Evolutionary conservation across 2,888 invertebrate genomes (phyloP).

Genomic region (Agonopterix subpropinquella): DNA sequence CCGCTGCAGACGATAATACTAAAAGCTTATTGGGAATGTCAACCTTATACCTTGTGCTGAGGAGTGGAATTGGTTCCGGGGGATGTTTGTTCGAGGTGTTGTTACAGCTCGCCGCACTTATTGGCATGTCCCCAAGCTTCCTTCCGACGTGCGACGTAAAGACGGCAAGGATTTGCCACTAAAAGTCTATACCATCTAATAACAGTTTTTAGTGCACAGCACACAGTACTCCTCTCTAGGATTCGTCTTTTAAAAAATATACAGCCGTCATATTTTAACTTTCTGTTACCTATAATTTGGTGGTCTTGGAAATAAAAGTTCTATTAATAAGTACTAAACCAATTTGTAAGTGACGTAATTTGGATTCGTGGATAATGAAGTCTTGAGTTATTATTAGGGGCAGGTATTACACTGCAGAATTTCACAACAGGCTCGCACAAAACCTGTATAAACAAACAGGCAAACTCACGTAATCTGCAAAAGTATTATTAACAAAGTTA

Average conservation of each 20-base stretch:
- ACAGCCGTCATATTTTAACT: not conserved
- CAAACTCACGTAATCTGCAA: conserved; percentile 12
- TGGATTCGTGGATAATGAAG: too few species aligned
- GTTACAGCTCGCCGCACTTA: conserved; percentile 57
- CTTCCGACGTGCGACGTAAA: conserved; percentile 23
- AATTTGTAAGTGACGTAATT: too few species aligned
- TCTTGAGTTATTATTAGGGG: too few species aligned
- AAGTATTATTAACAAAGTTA: conserved; percentile 36
- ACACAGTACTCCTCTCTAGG: too few species aligned
- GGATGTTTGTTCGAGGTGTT: conserved; percentile 49
- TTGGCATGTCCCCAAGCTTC: conserved; percentile 68
- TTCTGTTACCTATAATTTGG: too few species aligned
- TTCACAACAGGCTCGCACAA: not conserved
- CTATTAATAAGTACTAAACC: too few species aligned
- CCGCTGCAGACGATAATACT: conserved; percentile 58
- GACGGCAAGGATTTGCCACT: conserved; percentile 39
- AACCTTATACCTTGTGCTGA: conserved; percentile 48
- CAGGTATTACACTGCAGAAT: too few species aligned
- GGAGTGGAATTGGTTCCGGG: conserved; percentile 46
- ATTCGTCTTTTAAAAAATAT: conserved; percentile 6
- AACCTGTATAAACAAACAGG: not conserved
- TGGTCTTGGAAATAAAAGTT: too few species aligned
- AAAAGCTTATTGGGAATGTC: conserved; percentile 48
- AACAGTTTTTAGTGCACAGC: conserved; percentile 9
- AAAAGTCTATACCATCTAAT: conserved; percentile 38